Conservation (phyloP, 2,888 invertebrate genomes). For the Morpho achilles region DNA sequence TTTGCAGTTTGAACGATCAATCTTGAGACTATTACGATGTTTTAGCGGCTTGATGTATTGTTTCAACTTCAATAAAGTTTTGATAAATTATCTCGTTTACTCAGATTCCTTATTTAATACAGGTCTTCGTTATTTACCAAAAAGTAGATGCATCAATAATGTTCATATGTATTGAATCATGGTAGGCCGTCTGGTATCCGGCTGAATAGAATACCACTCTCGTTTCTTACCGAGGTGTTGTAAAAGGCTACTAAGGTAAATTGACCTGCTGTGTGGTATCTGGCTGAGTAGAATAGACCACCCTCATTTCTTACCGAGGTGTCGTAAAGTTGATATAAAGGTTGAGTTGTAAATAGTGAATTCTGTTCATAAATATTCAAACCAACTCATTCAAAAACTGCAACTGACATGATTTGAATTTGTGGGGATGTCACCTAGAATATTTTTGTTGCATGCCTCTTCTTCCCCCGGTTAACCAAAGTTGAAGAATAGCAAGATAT, state of each 20-base stretch:
- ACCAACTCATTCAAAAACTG: neutral
- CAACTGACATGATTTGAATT: constrained; percentile 9
- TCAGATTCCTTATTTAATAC: constrained; percentile 64
- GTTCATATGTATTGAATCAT: constrained; percentile 26
- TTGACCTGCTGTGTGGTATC: too few relatives aligned
- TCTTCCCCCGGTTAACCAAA: constrained; percentile 27
- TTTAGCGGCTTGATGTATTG: constrained; percentile 77
- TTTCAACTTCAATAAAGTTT: constrained; percentile 77
- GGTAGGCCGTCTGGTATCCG: too few relatives aligned
- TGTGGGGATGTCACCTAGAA: constrained; percentile 13
- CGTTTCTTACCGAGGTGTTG: too few relatives aligned
- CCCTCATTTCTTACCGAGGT: too few relatives aligned
- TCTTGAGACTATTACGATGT: constrained; percentile 74
- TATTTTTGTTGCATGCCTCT: constrained; percentile 22
- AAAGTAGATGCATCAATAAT: constrained; percentile 63
- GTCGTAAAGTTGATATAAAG: too few relatives aligned
- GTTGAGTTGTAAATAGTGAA: too few relatives aligned
- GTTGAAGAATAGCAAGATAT: constrained; percentile 28
- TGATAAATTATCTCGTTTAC: constrained; percentile 73
- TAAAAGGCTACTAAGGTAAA: too few relatives aligned
- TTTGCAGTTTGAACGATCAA: constrained; percentile 68
- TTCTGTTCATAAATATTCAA: too few relatives aligned
- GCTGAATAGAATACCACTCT: too few relatives aligned
- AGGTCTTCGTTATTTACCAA: constrained; percentile 71
- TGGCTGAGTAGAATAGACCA: too few relatives aligned